A percentile compares a stretch with the other conserved stretches of the same genome.
phyloP scores from a whole-genome alignment of 2,797 vertebrate genomes.

The Agapornis canus region DNA sequence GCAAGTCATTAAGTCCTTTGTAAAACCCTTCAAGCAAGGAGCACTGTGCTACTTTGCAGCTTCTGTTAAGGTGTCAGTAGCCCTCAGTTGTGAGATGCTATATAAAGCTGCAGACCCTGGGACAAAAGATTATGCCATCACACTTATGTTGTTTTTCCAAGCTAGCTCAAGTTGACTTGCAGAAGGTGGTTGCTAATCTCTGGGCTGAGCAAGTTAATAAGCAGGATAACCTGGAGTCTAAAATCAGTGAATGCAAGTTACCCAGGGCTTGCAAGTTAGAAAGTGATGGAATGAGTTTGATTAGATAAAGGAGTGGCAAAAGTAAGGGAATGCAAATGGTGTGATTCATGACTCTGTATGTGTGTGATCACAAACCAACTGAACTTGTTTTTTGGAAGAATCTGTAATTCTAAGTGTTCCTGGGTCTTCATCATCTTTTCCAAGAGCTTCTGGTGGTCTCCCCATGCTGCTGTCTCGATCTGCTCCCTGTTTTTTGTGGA shows the following conservation, averaged over 20 bases:
- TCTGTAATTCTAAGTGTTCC: neutral
- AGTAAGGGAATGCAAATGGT: slow-evolving; percentile 28
- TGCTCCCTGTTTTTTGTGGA: neutral
- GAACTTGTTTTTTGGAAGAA: neutral
- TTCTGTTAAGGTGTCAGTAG: neutral
- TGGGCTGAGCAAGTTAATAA: neutral
- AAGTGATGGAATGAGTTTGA: slow-evolving; percentile 4
- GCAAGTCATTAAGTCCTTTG: neutral
- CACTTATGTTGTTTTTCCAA: neutral
- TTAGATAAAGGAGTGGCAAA: slow-evolving; percentile 64
- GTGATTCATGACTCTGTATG: slow-evolving; percentile 17
- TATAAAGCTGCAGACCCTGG: neutral
- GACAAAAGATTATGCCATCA: neutral
- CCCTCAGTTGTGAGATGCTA: neutral
- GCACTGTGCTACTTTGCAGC: fast-evolving
- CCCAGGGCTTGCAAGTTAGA: neutral
- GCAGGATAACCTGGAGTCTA: neutral
- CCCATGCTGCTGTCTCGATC: fast-evolving
- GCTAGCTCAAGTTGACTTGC: neutral
- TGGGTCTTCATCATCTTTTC: fast-evolving
- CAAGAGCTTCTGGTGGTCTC: neutral
- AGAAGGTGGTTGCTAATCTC: neutral
- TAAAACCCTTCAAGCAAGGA: neutral
- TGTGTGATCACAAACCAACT: neutral
- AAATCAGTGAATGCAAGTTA: neutral